phyloP scores from a whole-genome alignment of 2,113 vertebrate species.

The Eretmochelys imbricata region DNA sequence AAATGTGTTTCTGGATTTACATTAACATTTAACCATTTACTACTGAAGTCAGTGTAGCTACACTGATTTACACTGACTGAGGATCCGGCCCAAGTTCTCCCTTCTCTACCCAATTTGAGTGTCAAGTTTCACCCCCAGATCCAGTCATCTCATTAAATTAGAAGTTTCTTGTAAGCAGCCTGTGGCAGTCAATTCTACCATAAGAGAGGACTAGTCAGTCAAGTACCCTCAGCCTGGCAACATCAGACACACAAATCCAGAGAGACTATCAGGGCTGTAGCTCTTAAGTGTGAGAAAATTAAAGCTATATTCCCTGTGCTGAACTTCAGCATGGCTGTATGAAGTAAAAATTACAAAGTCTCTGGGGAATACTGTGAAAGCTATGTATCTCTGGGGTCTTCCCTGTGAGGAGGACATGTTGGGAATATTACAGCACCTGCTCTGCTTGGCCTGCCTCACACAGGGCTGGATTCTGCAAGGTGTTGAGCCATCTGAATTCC shows the following conservation, averaged over 20 bases:
- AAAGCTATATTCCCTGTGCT: neutral
- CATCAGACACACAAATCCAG: neutral
- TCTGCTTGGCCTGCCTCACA: neutral
- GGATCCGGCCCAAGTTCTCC: neutral
- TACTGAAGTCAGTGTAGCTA: neutral
- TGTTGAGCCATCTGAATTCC: neutral
- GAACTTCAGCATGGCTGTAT: neutral
- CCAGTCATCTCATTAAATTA: neutral
- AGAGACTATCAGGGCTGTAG: neutral
- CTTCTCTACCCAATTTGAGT: neutral
- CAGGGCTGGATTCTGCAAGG: neutral
- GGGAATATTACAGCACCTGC: neutral
- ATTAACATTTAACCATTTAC: neutral
- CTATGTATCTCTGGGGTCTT: neutral
- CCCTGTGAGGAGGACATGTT: neutral
- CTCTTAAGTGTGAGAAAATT: neutral
- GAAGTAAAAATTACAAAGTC: neutral
- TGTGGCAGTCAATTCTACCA: neutral
- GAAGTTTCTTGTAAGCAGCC: neutral
- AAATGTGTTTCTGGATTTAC: neutral
- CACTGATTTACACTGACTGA: neutral
- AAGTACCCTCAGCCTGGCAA: neutral
- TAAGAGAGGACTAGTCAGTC: neutral
- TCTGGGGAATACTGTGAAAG: neutral
- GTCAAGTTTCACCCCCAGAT: neutral